Evolutionary conservation across 2,113 vertebrate genomes (phyloP).

Genomic region (Phoxinus phoxinus): DNA sequence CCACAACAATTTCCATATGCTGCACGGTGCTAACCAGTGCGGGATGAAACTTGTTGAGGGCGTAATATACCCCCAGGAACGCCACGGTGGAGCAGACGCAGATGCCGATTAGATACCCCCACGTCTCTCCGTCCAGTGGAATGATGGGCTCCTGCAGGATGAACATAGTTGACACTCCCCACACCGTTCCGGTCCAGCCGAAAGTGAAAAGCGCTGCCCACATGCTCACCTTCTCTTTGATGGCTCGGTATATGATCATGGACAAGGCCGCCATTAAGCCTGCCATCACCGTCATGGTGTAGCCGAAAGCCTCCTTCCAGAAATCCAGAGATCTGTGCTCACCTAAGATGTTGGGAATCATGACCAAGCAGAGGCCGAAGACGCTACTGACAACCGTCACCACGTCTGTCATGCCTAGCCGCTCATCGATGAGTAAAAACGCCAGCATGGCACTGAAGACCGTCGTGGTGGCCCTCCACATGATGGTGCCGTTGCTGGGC

Average conservation of each 20-base stretch:
- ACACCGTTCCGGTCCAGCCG: constrained; percentile 93
- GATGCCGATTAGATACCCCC: constrained; percentile 94
- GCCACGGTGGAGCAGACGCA: constrained; percentile 94
- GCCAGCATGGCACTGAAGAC: constrained; percentile 94
- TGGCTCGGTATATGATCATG: constrained; percentile 96
- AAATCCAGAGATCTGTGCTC: constrained; percentile 88
- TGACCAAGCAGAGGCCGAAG: constrained; percentile 91
- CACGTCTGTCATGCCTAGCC: constrained; percentile 85
- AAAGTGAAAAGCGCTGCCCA: constrained; percentile 98
- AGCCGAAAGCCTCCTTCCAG: constrained; percentile 98
- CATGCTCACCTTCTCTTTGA: constrained; percentile 95
- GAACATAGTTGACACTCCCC: constrained; percentile 96
- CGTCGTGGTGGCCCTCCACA: constrained; percentile 97
- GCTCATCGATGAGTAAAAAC: constrained; percentile 91
- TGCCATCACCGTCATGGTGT: constrained; percentile 95
- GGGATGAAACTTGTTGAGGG: constrained; percentile 93
- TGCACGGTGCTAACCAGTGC: constrained; percentile 98
- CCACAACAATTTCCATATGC: constrained; percentile 93
- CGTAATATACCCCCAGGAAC: constrained; percentile 95
- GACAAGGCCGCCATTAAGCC: constrained; percentile 94
- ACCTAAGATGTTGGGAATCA: constrained; percentile 91
- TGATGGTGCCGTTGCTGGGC: constrained; percentile 94
- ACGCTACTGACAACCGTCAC: constrained; percentile 88
- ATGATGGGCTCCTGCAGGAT: constrained; percentile 95
- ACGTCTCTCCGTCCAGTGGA: constrained; percentile 92